Evolutionary conservation across 92 coral and sea anemone genomes (phyloP).

Genomic region (Meandrina meandrites): DNA sequence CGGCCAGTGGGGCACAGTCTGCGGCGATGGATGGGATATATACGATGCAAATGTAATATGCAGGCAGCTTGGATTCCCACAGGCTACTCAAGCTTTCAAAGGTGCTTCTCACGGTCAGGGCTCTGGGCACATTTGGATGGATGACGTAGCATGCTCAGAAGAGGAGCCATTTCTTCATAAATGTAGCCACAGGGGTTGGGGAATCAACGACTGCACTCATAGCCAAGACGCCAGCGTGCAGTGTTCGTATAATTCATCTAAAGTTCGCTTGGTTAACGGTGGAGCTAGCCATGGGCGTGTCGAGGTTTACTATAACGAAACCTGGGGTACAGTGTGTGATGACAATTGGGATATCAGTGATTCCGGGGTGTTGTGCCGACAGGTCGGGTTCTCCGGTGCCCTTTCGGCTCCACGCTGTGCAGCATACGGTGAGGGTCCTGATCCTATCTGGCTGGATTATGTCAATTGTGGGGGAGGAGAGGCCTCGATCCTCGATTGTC

Average conservation of each 20-base stretch:
- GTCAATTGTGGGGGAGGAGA: background rate
- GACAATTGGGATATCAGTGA: background rate
- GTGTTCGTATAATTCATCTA: background rate
- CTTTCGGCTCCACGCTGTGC: background rate
- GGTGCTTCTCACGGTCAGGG: background rate
- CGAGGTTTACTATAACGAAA: background rate
- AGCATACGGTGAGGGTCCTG: background rate
- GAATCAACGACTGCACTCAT: constrained; percentile 5
- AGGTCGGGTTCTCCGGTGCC: background rate
- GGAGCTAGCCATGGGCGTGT: background rate
- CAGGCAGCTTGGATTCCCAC: background rate
- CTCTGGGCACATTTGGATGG: background rate
- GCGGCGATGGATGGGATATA: background rate
- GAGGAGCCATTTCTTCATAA: background rate
- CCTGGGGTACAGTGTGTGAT: background rate
- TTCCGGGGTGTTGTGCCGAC: background rate
- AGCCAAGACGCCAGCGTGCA: constrained; percentile 4
- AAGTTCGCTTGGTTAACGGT: background rate
- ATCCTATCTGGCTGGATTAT: background rate
- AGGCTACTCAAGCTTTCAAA: background rate
- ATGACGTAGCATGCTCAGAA: background rate
- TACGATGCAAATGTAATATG: background rate
- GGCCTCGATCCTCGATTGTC: background rate
- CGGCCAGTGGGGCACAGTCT: background rate
- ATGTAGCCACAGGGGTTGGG: constrained; percentile 9